Percentiles rank a stretch among this genome's conserved stretches.
These are phyloP conservation scores for Malacosoma neustria DNA, from an alignment of 2,888 invertebrate species.

Conservation along the genomic window DNA sequence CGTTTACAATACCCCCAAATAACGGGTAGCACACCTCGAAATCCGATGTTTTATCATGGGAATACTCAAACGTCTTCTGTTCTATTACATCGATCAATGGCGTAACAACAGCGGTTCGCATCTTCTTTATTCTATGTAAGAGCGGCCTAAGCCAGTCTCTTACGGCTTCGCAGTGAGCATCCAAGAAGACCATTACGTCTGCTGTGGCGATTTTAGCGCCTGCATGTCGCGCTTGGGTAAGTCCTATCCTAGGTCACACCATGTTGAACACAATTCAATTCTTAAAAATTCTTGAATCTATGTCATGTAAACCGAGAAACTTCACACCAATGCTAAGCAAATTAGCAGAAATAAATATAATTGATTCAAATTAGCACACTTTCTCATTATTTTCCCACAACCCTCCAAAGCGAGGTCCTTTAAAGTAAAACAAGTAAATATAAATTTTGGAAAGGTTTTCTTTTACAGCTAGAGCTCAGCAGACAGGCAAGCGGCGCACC, in stretches of 20 bases:
- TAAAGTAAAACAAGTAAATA: too few species aligned
- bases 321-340: too few species aligned
- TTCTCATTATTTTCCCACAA: too few species aligned
- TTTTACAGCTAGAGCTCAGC: too few species aligned
- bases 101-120: conserved; percentile 85
- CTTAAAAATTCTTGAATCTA: too few species aligned
- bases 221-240: conserved; percentile 84
- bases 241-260: conserved; percentile 52
- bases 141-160: conserved; percentile 91
- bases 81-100: conserved; percentile 96
- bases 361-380: too few species aligned
- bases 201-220: conserved; percentile 85
- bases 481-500: too few species aligned
- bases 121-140: conserved; percentile 82
- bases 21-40: conserved; percentile 30
- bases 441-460: too few species aligned
- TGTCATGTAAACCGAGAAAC: too few species aligned
- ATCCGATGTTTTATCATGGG: conserved; percentile 17
- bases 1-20: background rate
- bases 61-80: conserved; percentile 73
- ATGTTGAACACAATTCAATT: too few species aligned
- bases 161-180: conserved; percentile 90
- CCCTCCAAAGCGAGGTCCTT: too few species aligned
- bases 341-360: too few species aligned
- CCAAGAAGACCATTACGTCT: conserved; percentile 88